Evolutionary conservation across 2,113 vertebrate genomes (phyloP), one percentile per base, ranked within the genome.

Genomic region (Aegypius monachus): DNA sequence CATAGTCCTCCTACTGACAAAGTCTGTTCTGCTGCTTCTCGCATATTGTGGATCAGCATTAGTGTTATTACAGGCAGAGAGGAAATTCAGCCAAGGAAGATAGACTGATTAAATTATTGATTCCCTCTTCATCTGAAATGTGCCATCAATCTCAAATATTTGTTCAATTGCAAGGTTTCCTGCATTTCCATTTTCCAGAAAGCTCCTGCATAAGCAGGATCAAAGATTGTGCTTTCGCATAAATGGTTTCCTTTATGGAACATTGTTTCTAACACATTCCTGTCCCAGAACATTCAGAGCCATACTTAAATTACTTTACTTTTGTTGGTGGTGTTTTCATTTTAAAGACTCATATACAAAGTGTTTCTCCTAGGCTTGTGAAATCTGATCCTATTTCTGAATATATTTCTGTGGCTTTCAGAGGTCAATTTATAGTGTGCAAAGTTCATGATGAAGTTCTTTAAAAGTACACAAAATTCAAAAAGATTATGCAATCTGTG

Each of bases 91-190:
- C 48, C 75, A 93, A 90, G 81, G 40, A 63, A 88, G 74, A 86
- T 34, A 74, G 85, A 88, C 71, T 70, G 47, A 96, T 88, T 92
- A 93, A 90, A 95, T 88, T 93, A 94, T 96, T 77, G 86, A 95
- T 96, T 93, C 56, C 9, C 7, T 83, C 45, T 91, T 93, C 31
- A 55, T 38, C 53, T 79, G 70, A 91, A 95, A 90, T 86, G 66
- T 68, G 58, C 56, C 52, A 81, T 86, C 62, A 86, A 58, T 88
- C 83, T 89, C 80, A 93, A 79, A 71, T 82, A 88, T 94, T 94
- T 96, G 53, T 85, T 81, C 86, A 87, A 23, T 71, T 97, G 40
- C 74, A 91, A 83, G 70, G 23, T 34, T 90, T 86, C 62, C 59
- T 93, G 31, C 53, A 55, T 86, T 93, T 95, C 79, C 59, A 72